phyloP scores from a whole-genome alignment of 92 coral and sea anemone genomes.

The Siderastrea radians region DNA sequence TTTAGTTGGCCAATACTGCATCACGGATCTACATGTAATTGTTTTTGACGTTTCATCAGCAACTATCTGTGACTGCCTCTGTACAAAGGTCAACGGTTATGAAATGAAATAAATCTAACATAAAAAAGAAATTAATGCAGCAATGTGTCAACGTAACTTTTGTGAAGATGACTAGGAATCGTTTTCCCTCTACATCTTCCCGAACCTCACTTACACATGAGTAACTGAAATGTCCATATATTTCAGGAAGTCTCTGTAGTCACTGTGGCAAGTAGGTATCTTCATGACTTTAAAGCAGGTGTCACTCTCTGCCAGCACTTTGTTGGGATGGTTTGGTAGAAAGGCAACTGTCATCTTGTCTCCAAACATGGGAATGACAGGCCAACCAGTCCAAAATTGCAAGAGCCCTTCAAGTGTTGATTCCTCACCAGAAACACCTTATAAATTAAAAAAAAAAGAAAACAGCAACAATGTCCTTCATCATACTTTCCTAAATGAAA shows the following conservation, averaged over 20 bases:
- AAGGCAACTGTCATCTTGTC: constrained; percentile 37
- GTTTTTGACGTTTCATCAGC: background rate
- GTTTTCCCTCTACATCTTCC: constrained; percentile 29
- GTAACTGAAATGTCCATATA: constrained; percentile 47
- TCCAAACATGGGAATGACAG: constrained; percentile 5
- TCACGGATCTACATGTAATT: no score
- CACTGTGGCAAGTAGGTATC: constrained; percentile 38
- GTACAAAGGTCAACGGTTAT: background rate
- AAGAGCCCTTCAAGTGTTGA: constrained; percentile 25
- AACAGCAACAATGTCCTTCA: constrained; percentile 2
- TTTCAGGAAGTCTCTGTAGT: constrained; percentile 29
- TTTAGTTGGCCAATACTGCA: no score
- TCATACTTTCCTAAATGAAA: constrained; percentile 23
- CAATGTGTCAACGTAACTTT: constrained; percentile 2
- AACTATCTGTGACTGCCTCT: background rate
- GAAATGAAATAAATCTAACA: no score
- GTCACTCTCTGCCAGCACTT: constrained; percentile 58
- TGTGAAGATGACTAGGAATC: constrained; percentile 16
- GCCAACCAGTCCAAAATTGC: constrained; percentile 45
- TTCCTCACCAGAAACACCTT: constrained; percentile 7
- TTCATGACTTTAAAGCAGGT: constrained; percentile 32
- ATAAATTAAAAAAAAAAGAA: no score
- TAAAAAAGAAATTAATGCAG: constrained; percentile 10
- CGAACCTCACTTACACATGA: constrained; percentile 61
- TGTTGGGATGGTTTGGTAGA: constrained; percentile 29